A percentile compares a stretch with the other conserved stretches of the same genome.
Conservation (phyloP, 1,140 invertebrate genomes). For the Zelostemma sp. region DNA sequence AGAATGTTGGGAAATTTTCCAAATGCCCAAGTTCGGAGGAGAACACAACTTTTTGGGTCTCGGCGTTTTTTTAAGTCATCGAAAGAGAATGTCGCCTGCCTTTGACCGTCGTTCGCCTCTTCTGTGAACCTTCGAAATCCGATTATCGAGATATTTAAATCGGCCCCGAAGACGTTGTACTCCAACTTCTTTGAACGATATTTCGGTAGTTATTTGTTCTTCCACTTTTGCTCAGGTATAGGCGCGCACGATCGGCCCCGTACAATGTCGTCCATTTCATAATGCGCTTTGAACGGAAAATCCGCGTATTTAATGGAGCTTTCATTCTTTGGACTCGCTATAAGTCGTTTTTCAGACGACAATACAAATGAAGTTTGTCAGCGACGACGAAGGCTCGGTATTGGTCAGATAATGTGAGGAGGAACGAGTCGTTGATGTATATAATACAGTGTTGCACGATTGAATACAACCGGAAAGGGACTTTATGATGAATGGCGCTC, state of each 20-base stretch:
- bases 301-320: slow-evolving; percentile 46
- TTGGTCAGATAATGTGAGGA: slow-evolving; percentile 43
- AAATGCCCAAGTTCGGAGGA: neutral
- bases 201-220: slow-evolving; percentile 7
- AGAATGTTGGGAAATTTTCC: neutral
- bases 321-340: slow-evolving; percentile 27
- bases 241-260: slow-evolving; percentile 9
- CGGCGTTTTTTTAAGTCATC: neutral
- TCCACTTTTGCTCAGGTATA: slow-evolving; percentile 18
- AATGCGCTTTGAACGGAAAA: slow-evolving; percentile 56
- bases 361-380: slow-evolving; percentile 44
- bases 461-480: slow-evolving; percentile 52
- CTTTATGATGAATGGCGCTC: slow-evolving; percentile 53
- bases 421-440: slow-evolving; percentile 18
- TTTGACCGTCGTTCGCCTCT: neutral
- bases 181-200: neutral
- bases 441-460: slow-evolving; percentile 50
- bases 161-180: neutral
- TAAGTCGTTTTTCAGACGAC: slow-evolving; percentile 30
- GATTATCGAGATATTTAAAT: neutral
- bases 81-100: neutral
- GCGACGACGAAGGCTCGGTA: slow-evolving; percentile 14
- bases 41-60: neutral
- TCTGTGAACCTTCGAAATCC: neutral
- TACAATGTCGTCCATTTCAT: slow-evolving; percentile 49